Base-by-base conservation (phyloP, 2,797 vertebrate species). In the Crenichthys baileyi region DNA sequence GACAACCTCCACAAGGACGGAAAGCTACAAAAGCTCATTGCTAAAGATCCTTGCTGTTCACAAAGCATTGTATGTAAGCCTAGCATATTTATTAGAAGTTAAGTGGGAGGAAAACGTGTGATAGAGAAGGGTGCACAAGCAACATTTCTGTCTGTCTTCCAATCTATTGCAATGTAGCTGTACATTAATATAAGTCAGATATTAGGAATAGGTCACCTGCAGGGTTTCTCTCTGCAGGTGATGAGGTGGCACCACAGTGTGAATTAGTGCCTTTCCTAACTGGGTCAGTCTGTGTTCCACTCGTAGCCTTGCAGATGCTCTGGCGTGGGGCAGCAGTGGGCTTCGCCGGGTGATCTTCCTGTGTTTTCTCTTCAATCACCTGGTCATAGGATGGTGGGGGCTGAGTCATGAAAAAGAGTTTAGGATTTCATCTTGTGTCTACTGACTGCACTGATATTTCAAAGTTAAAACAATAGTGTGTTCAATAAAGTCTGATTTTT, bases 341-440 rank as follows among this genome's bases (percentile, higher is more conserved):
- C 78, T 93, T 94, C 73, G 93, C 89, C 41, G 91, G 91, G 87
- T 96, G 96, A 61, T 96, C 93, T 91, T 96, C 93, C 94, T 95
- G 94, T 84, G 94, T 97, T 91, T 98, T 98, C 94, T 98, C 97
- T 94, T 97, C 96, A 91, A 99, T 97, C 93, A 98, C 98, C 95
- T 99, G 98, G 82, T 99, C 97, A 84, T 97, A 99, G 24, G 97
- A 97, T 24, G 97, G 97, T 22, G 98, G 97, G 85, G 94, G 96
- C 97, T 97, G 88, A 87, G 94, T 93, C 89, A 93, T 89, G 86
- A 92, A 85, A 93, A 83, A 89, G 61, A 85, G 71, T 2, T 11
- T 26, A 87, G 16, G 36, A 51, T 50, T 83, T 90, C 78, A 70
- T 18, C 18, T 22, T 41, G 31, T 11, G 36, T 65, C 18, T 39